Evolutionary conservation across 1,140 invertebrate species (phyloP).

Genomic region (Vanessa tameamea): DNA sequence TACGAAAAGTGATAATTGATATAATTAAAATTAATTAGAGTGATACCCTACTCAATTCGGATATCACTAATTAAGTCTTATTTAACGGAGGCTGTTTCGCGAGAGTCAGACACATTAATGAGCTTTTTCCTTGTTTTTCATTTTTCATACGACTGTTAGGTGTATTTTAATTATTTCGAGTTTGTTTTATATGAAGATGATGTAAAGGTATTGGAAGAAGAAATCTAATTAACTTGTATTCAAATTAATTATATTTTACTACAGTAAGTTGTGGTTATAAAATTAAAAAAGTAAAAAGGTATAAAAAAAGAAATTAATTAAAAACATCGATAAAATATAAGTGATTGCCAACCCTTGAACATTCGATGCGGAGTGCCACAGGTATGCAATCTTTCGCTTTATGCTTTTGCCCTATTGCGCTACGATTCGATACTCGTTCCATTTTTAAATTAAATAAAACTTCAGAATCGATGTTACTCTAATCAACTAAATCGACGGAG

Average conservation of each 20-base stretch:
- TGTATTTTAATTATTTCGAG: constrained; percentile 32
- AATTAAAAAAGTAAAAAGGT: not conserved
- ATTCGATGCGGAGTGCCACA: constrained; percentile 45
- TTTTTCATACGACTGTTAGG: constrained; percentile 22
- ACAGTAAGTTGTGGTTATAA: not conserved
- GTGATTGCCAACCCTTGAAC: constrained; percentile 42
- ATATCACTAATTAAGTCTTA: constrained; percentile 44
- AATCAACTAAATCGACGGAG: constrained; percentile 12
- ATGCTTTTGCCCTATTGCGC: constrained; percentile 49
- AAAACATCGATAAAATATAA: constrained; percentile 37
- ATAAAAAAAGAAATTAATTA: not conserved
- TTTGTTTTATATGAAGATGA: constrained; percentile 30
- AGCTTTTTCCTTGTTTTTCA: constrained; percentile 36
- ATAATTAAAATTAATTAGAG: constrained; percentile 45
- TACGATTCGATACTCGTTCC: constrained; percentile 47
- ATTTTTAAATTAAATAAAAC: constrained; percentile 30
- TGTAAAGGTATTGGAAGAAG: constrained; percentile 16
- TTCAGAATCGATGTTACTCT: constrained; percentile 18
- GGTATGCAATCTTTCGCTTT: constrained; percentile 69
- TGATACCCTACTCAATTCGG: constrained; percentile 31
- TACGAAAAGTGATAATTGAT: constrained; percentile 23
- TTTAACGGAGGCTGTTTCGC: constrained; percentile 29
- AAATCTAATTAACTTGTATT: constrained; percentile 30
- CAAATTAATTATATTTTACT: not conserved
- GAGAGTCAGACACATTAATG: constrained; percentile 30